A percentile compares a stretch with the other conserved stretches of the same genome.
Conservation (phyloP, 2,888 invertebrate genomes). For the Polylopha cassiicola region DNA sequence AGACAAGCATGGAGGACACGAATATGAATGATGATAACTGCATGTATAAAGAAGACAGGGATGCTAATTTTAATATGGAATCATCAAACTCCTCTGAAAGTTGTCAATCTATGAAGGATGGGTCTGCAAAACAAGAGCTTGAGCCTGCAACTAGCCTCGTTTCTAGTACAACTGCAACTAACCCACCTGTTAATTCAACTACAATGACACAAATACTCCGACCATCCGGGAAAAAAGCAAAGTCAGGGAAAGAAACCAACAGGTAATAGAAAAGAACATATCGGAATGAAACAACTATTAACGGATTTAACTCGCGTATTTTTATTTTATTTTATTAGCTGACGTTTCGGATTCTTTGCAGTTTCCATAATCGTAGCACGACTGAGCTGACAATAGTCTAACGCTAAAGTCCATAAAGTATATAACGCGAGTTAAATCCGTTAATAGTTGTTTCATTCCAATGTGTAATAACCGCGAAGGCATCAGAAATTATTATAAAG, state of each 20-base stretch:
- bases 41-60: slow-evolving; percentile 68
- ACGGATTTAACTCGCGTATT: no score
- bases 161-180: slow-evolving; percentile 48
- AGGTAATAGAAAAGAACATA: slow-evolving; percentile 42
- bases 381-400: no score
- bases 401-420: no score
- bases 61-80: slow-evolving; percentile 70
- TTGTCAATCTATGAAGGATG: slow-evolving; percentile 67
- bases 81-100: slow-evolving; percentile 72
- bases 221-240: slow-evolving; percentile 53
- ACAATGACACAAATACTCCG: slow-evolving; percentile 50
- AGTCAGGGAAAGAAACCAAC: slow-evolving; percentile 62
- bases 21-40: slow-evolving; percentile 68
- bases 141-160: slow-evolving; percentile 50
- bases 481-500: slow-evolving; percentile 1
- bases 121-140: slow-evolving; percentile 52
- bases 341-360: no score
- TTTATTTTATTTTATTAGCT: no score
- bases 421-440: no score
- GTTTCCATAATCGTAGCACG: no score
- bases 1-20: slow-evolving; percentile 69
- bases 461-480: no score
- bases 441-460: no score
- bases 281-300: no score
- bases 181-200: slow-evolving; percentile 50